Base-by-base conservation (phyloP, 1,140 invertebrate genomes). In the Hyphantria cunea region DNA sequence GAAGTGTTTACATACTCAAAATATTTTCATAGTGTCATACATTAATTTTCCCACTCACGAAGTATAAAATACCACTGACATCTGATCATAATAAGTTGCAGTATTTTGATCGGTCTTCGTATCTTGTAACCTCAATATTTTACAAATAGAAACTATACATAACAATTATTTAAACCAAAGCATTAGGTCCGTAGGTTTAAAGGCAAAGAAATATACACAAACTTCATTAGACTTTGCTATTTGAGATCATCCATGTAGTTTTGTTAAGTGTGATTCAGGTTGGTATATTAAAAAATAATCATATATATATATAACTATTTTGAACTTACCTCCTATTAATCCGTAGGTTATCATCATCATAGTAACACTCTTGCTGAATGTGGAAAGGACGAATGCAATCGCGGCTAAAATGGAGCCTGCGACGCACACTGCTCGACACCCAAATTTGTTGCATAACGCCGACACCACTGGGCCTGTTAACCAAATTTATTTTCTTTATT, bases 311-410 rank as follows among this genome's bases (percentile, higher is more conserved):
- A 41, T 41, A 41, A 4, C 4, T 41, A n/a, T 8, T 41, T 41
- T 8, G 6, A 11, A 64, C 75, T 78, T 70, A 97, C 97, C 98
- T 92, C 97, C 98, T 74, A 99, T 91, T 32, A 99, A 92, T 48
- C 98, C 98, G 78, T 99, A 99, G 3, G 96, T 96, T 33, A 99
- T 69, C 95, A 99, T 99, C 51, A 99, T 94, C 84, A 97, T 94
- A 76, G 95, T 95, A 60, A 98, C 94, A 66, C 94, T 96, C 12
- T 94, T 94, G 67, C 97, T 96, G 78, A 97, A 95, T n/a, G 95
- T 96, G 66, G 96, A 96, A 9, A 98, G 91, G 12, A 97, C 93
- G 84, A 99, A 99, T n/a, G 97, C 97, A 0, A 93, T 76, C 25
- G 96, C 94, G 15, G 96, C 95, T 39, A 99, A 93, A 15, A 98